These are phyloP conservation scores for Patella caerulea DNA, from an alignment of 2,888 invertebrate species.

Conservation along the genomic window DNA sequence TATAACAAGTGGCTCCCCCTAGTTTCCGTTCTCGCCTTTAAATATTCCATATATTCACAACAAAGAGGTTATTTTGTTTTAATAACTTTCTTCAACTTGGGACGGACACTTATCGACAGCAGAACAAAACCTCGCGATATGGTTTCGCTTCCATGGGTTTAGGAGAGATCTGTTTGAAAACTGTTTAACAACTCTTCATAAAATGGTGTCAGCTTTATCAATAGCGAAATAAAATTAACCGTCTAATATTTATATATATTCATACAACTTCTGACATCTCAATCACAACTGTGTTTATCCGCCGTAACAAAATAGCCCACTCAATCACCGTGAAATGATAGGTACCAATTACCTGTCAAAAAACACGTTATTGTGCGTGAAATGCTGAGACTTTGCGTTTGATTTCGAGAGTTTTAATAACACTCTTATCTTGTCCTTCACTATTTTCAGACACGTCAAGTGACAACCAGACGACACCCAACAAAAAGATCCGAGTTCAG, in stretches of 20 bases:
- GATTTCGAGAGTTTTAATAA: conserved; percentile 4
- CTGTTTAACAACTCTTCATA: not conserved
- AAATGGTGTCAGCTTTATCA: conserved; percentile 9
- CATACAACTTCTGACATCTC: conserved; percentile 8
- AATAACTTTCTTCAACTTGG: not conserved
- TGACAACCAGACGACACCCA: conserved; percentile 1
- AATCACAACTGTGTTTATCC: conserved; percentile 10
- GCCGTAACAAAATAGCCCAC: conserved; percentile 3
- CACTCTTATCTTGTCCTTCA: conserved; percentile 4
- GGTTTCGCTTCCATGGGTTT: not conserved
- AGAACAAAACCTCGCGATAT: not conserved
- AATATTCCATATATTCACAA: conserved; percentile 4
- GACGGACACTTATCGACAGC: not conserved
- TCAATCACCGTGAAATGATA: not conserved
- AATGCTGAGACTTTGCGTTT: conserved; percentile 3
- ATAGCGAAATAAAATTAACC: conserved; percentile 5
- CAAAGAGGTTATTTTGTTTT: not conserved
- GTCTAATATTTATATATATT: conserved; percentile 12
- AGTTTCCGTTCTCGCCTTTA: not conserved
- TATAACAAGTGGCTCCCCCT: conserved; percentile 1
- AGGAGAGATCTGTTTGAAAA: conserved; percentile 7
- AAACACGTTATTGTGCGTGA: not conserved
- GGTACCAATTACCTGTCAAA: conserved; percentile 6
- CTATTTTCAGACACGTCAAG: conserved; percentile 11
- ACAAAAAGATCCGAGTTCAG: not conserved